These are phyloP conservation scores for Anguilla japonica DNA, from an alignment of 2,113 vertebrate genomes.

Conservation along the genomic window DNA sequence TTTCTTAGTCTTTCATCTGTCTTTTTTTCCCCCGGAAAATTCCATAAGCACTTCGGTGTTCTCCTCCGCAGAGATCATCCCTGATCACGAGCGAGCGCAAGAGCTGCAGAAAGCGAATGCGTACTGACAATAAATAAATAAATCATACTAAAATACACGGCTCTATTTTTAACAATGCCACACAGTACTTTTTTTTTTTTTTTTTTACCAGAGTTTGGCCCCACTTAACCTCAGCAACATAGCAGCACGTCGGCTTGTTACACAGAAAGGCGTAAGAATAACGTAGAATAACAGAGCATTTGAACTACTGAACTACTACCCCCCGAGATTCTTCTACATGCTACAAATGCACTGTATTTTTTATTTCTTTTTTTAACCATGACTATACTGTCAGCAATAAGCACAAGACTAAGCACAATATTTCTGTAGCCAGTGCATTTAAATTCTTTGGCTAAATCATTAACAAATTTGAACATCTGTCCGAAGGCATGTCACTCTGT, in stretches of 20 bases:
- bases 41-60: neutral
- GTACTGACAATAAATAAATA: neutral
- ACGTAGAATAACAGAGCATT: neutral
- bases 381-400: neutral
- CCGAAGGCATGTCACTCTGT: neutral
- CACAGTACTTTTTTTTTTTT: neutral
- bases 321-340: too few relatives aligned
- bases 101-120: neutral
- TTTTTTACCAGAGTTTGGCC: neutral
- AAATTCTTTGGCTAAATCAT: neutral
- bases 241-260: neutral
- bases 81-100: neutral
- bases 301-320: too few relatives aligned
- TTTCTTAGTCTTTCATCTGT: neutral
- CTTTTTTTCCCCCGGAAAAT: neutral
- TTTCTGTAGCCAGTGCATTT: neutral
- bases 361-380: neutral
- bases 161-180: neutral
- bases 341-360: too few relatives aligned
- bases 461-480: neutral
- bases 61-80: neutral
- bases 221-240: neutral
- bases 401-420: neutral
- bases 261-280: neutral
- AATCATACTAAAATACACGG: neutral